These are phyloP conservation scores for Synergus umbraculus DNA, from an alignment of 2,888 invertebrate species.

Conservation along the genomic window DNA sequence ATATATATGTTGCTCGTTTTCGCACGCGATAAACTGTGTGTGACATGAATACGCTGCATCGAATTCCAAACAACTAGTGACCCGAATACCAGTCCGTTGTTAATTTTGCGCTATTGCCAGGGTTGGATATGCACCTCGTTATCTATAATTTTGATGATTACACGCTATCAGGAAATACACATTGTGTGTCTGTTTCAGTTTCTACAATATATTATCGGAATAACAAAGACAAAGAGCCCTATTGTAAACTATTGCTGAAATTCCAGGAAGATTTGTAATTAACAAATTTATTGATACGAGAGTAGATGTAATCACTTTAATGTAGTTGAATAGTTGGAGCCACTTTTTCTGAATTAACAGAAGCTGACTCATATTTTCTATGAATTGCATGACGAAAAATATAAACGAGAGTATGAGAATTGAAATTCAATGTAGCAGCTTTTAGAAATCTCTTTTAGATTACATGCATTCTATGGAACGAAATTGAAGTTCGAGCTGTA, in stretches of 20 bases:
- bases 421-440: constrained; percentile 35
- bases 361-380: not conserved
- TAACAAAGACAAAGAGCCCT: constrained; percentile 11
- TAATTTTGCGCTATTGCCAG: constrained; percentile 45
- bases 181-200: constrained; percentile 27
- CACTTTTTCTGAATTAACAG: not conserved
- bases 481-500: constrained; percentile 39
- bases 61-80: constrained; percentile 53
- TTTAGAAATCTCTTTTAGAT: constrained; percentile 36
- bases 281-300: not conserved
- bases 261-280: not conserved
- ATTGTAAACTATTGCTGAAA: constrained; percentile 6
- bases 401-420: constrained; percentile 21
- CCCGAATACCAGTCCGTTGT: constrained; percentile 51
- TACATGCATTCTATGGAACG: constrained; percentile 26
- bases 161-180: constrained; percentile 33
- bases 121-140: constrained; percentile 6
- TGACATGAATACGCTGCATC: constrained; percentile 48
- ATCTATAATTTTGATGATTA: constrained; percentile 38
- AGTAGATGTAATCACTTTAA: not conserved
- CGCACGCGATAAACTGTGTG: constrained; percentile 29
- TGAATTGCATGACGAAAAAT: not conserved
- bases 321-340: not conserved
- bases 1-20: constrained; percentile 20
- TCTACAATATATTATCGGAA: constrained; percentile 32